phyloP scores from a whole-genome alignment of 2,888 invertebrate species.

The Nysson spinosus region DNA sequence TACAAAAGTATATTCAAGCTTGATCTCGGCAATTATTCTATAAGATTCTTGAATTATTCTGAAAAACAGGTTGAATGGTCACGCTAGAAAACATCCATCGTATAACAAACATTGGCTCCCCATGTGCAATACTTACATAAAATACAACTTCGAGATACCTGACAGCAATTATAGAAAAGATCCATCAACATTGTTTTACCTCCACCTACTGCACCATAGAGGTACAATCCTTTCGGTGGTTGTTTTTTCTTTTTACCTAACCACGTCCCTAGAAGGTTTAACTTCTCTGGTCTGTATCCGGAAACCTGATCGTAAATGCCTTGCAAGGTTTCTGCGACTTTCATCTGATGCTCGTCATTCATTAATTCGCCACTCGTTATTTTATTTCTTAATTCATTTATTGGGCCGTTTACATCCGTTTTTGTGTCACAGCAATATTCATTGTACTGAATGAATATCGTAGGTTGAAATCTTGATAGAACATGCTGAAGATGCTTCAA shows the following conservation, averaged over 20 bases:
- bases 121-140: constrained; percentile 57
- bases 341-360: constrained; percentile 86
- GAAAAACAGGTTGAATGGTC: constrained; percentile 25
- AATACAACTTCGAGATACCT: constrained; percentile 71
- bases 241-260: constrained; percentile 72
- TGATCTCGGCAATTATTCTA: constrained; percentile 10
- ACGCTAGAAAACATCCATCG: neutral
- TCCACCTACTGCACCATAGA: constrained; percentile 94
- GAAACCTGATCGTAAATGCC: constrained; percentile 83
- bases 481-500: constrained; percentile 51
- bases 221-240: constrained; percentile 89
- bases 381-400: constrained; percentile 80
- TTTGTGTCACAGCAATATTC: constrained; percentile 37
- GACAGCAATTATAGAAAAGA: constrained; percentile 91
- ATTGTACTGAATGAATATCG: constrained; percentile 30
- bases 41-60: constrained; percentile 8
- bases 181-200: constrained; percentile 99
- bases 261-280: constrained; percentile 76
- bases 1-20: constrained; percentile 17
- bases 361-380: constrained; percentile 81
- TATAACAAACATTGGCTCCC: constrained; percentile 45
- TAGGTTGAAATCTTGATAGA: constrained; percentile 43
- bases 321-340: constrained; percentile 85
- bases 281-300: constrained; percentile 80
- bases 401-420: constrained; percentile 73